Conservation (phyloP, 2,797 vertebrate genomes). For the Calcarius lapponicus region DNA sequence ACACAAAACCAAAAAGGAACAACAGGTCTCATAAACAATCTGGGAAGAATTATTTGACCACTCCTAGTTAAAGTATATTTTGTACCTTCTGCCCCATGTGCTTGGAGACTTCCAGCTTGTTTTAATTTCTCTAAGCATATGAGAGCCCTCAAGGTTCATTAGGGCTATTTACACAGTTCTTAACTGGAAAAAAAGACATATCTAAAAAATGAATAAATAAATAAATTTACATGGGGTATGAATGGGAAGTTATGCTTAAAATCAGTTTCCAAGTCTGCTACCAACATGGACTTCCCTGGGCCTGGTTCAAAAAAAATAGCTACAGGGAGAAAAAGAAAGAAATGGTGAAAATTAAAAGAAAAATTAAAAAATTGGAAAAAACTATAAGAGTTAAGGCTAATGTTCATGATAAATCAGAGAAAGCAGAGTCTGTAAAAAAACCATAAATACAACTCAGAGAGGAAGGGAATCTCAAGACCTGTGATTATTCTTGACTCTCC, state of each 20-base stretch:
- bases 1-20: not conserved
- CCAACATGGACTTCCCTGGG: not conserved
- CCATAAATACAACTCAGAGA: not conserved
- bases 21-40: not conserved
- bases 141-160: conserved; percentile 74
- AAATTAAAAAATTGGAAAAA: not conserved
- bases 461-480: not conserved
- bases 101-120: conserved; percentile 57
- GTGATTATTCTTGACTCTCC: not conserved
- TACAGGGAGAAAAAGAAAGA: not conserved
- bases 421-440: not conserved
- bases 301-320: not conserved
- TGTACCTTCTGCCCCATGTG: not conserved
- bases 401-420: not conserved
- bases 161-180: conserved; percentile 73
- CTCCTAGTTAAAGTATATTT: not conserved
- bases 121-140: conserved; percentile 69
- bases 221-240: conserved; percentile 44
- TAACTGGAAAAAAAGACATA: conserved; percentile 68
- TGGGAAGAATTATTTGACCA: not conserved
- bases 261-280: conserved; percentile 6
- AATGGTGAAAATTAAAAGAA: not conserved
- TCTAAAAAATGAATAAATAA: conserved; percentile 66
- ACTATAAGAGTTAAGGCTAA: not conserved
- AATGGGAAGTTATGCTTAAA: conserved; percentile 61